phyloP scores from a whole-genome alignment of 2,888 invertebrate genomes.

The Zaprionus bogoriensis region DNA sequence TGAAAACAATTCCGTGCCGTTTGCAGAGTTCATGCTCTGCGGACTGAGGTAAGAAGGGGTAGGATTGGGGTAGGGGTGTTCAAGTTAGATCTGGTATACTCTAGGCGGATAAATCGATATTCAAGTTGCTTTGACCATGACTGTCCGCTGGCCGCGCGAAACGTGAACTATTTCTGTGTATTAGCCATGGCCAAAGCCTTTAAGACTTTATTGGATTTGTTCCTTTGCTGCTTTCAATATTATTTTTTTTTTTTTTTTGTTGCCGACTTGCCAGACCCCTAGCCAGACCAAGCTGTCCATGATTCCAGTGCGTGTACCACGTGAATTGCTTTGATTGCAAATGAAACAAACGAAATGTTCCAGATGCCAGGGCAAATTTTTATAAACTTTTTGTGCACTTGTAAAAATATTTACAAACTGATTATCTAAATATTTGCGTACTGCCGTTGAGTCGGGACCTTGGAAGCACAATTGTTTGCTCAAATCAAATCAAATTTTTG shows the following conservation, averaged over 20 bases:
- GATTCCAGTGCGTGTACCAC: constrained; percentile 43
- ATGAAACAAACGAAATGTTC: constrained; percentile 75
- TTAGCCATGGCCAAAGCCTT: constrained; percentile 49
- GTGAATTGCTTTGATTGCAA: constrained; percentile 68
- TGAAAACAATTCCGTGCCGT: constrained; percentile 56
- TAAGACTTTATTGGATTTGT: constrained; percentile 47
- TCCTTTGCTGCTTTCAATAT: constrained; percentile 17
- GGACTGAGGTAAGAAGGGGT: neutral
- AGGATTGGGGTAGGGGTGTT: neutral
- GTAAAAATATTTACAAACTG: constrained; percentile 75
- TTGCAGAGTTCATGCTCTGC: constrained; percentile 27
- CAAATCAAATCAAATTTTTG: neutral
- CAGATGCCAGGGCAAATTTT: constrained; percentile 68
- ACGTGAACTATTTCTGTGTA: constrained; percentile 31
- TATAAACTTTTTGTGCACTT: constrained; percentile 70
- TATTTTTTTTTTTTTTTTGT: constrained; percentile 34
- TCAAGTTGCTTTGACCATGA: constrained; percentile 70
- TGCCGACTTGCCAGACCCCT: constrained; percentile 14
- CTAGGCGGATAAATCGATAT: constrained; percentile 65
- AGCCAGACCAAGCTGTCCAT: constrained; percentile 1
- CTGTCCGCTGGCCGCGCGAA: constrained; percentile 29
- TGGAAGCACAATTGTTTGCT: constrained; percentile 28
- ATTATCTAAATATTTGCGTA: constrained; percentile 69
- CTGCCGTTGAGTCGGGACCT: constrained; percentile 19
- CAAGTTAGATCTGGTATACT: constrained; percentile 31